phyloP scores from a whole-genome alignment of 1,140 invertebrate genomes.

The Contarinia nasturtii region DNA sequence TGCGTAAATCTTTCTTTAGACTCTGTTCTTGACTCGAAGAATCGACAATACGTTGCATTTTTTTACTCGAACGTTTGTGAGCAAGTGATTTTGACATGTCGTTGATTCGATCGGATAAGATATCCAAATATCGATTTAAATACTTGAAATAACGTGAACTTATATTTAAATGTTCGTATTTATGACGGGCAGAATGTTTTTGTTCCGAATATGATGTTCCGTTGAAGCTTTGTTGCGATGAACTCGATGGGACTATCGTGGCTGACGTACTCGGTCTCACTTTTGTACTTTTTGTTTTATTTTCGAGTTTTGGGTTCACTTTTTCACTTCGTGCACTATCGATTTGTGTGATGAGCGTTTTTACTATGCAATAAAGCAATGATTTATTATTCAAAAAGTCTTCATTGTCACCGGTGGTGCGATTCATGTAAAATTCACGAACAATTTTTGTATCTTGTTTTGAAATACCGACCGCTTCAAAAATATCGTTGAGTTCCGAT shows the following conservation, averaged over 20 bases:
- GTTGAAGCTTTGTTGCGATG: too few relatives aligned
- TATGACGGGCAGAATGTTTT: too few relatives aligned
- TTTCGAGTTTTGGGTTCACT: too few relatives aligned
- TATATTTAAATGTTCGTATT: not conserved
- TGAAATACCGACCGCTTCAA: conserved; percentile 1
- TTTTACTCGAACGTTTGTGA: not conserved
- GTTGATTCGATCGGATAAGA: not conserved
- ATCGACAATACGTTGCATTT: not conserved
- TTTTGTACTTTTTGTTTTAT: too few relatives aligned
- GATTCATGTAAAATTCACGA: not conserved
- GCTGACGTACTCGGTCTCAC: too few relatives aligned
- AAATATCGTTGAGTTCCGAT: conserved; percentile 10
- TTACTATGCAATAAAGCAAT: not conserved
- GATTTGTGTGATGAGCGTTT: not conserved
- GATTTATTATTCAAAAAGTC: not conserved
- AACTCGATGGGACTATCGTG: too few relatives aligned
- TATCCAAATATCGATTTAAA: not conserved
- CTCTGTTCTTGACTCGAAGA: not conserved
- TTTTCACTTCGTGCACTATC: too few relatives aligned
- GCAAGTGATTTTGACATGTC: not conserved
- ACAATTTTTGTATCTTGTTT: too few relatives aligned
- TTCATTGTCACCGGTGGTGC: not conserved
- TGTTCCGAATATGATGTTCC: too few relatives aligned
- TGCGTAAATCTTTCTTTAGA: not conserved
- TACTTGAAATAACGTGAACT: not conserved